Evolutionary conservation across 2,888 invertebrate genomes (phyloP), one percentile per base, ranked within the genome.

Genomic region (Rosalia funebris): DNA sequence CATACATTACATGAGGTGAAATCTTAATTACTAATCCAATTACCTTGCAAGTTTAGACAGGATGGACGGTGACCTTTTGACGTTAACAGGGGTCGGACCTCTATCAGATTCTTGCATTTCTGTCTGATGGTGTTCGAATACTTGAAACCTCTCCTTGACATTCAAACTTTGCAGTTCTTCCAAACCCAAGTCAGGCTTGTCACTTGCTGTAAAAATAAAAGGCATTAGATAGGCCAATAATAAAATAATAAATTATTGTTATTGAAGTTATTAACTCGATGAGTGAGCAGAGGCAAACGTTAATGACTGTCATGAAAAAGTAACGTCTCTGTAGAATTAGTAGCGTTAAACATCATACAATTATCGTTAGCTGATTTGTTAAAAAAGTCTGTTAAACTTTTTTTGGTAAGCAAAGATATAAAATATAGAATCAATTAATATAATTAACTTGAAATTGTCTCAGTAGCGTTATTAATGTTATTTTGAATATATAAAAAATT

Each of bases 161-260:
- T 95, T 93, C 66, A 94, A 82, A 66, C 89, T 87, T 20, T 91
- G 89, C 50, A 95, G 82, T 78, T 94, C 93, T 69, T 92, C 92
- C 9, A 95, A 84, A 0, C 94, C 95, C 45, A 93, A 85, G 80
- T 92, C 91, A 1, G 93, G 91, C 75, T 93, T 93, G 81, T 93
- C 92, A 57, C 93, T 93, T 34, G 93, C 93, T 93, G 10, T n/a
- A 25, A 25, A 5, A 25, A 25, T n/a, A n/a, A n/a, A n/a, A n/a
- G n/a, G n/a, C n/a, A n/a, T n/a, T n/a, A n/a, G n/a, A n/a, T n/a
- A n/a, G n/a, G n/a, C n/a, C n/a, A n/a, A n/a, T n/a, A n/a, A n/a
- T n/a, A n/a, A n/a, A n/a, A n/a, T n/a, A n/a, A n/a, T n/a, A n/a
- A n/a, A n/a, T n/a, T n/a, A n/a, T n/a, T n/a, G n/a, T n/a, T n/a